Percentiles rank a stretch among this genome's conserved stretches.
Conservation (phyloP, 2,797 vertebrate genomes). For the Semotilus atromaculatus region DNA sequence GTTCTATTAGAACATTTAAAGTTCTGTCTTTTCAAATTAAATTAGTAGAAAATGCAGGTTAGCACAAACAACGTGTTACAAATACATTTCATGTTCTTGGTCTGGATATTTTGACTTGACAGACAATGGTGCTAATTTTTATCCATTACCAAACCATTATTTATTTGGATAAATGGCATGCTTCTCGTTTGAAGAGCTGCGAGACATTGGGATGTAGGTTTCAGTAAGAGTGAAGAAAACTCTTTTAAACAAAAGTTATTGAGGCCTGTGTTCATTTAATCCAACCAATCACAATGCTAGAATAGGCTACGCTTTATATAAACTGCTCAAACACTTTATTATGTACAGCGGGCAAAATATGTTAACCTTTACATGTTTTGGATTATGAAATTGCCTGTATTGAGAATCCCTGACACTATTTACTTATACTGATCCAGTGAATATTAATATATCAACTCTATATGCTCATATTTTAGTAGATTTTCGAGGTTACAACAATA, state of each 20-base stretch:
- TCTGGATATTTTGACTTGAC: not conserved
- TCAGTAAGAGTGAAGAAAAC: no score
- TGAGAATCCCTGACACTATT: not conserved
- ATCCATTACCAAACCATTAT: not conserved
- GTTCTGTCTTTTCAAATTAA: not conserved
- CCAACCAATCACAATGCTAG: not conserved
- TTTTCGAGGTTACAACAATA: not conserved
- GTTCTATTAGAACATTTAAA: not conserved
- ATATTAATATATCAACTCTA: not conserved
- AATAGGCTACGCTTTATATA: not conserved
- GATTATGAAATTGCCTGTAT: not conserved
- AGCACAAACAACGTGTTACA: not conserved
- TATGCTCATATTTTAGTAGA: not conserved
- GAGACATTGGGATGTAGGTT: not conserved
- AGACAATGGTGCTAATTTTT: constrained; percentile 29
- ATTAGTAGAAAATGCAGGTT: not conserved
- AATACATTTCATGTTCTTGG: constrained; percentile 17
- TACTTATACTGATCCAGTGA: not conserved
- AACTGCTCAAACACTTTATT: constrained; percentile 5
- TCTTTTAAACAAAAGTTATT: not conserved
- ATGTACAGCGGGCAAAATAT: not conserved
- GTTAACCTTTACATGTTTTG: not conserved
- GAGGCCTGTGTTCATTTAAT: not conserved
- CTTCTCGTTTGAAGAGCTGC: not conserved
- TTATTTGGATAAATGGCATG: not conserved